Evolutionary conservation across 2,113 vertebrate genomes (phyloP), one percentile per base, ranked within the genome.

Genomic region (Centropus unirufus): DNA sequence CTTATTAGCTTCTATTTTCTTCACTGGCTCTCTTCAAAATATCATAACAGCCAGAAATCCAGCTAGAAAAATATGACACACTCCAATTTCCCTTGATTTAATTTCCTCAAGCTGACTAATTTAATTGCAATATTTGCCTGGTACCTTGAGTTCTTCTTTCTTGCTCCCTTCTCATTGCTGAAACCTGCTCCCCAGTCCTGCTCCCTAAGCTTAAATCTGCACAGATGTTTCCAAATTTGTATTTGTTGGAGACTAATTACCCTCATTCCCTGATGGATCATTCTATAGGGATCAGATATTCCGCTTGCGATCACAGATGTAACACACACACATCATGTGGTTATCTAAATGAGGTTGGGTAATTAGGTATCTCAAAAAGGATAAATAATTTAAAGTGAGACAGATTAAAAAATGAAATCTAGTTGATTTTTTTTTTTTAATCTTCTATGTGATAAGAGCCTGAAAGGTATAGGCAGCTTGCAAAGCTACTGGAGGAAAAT

Each of bases 201-300:
- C 19, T 96, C 80, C 86, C 89, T 51, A 23, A 87, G 80, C 73
- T 94, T 68, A 72, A 89, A 93, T 83, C 87, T 74, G 59, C 92
- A 95, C 96, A 97, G 95, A 96, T 95, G 90, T 93, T 96, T 95
- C 92, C 95, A 96, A 87, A 97, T 96, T 86, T 95, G 69, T 96
- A 87, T 94, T 96, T 95, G 90, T 96, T 95, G 97, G 82, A 96
- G 84, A 92, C 83, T 93, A 96, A 97, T 97, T 94, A 82, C 69
- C 58, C 49, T 58, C 66, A 73, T 59, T 95, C 92, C 92, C 94
- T 34, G 7, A 15, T 57, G 92, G 69, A 84, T 94, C 49, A 8
- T 74, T 89, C 94, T 84, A 27, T 1, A 26, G 91, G 92, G 93
- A 97, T 94, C 79, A 83, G 82, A 87, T 26, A 8, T 3, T 66